A percentile compares a stretch with the other conserved stretches of the same genome.
Evolutionary conservation across 2,797 vertebrate genomes (phyloP).

Genomic region (Alca torda): DNA sequence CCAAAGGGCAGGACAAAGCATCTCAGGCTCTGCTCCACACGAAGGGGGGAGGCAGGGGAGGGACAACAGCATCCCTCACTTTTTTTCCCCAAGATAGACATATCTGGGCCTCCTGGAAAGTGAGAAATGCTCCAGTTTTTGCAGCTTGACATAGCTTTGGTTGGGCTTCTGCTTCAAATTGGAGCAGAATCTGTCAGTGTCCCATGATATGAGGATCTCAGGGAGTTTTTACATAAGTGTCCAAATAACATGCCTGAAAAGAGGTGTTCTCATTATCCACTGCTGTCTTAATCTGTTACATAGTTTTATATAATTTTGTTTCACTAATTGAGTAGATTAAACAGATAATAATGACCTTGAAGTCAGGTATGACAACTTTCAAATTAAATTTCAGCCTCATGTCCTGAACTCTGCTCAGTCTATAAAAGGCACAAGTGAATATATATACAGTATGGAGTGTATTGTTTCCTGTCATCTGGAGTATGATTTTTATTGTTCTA

Average conservation of each 20-base stretch:
- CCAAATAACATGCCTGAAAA: background rate
- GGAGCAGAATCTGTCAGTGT: background rate
- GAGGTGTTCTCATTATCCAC: background rate
- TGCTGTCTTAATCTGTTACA: background rate
- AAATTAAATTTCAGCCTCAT: background rate
- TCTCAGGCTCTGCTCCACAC: background rate
- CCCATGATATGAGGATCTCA: background rate
- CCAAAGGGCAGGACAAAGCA: background rate
- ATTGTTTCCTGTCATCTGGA: slow-evolving; percentile 38
- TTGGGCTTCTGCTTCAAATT: background rate
- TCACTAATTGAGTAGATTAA: background rate
- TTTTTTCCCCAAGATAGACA: background rate
- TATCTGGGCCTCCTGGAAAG: background rate
- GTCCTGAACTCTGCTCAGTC: background rate
- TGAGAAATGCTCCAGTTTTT: background rate
- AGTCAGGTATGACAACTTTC: background rate
- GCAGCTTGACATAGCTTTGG: background rate
- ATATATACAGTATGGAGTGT: background rate
- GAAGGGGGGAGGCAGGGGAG: background rate
- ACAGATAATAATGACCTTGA: background rate
- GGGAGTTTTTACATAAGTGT: background rate
- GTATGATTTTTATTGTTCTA: slow-evolving; percentile 65
- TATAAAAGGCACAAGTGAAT: background rate
- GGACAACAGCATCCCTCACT: background rate
- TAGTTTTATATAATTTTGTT: background rate